phyloP scores from a whole-genome alignment of 2,888 invertebrate species.

The Ophion ellenae region DNA sequence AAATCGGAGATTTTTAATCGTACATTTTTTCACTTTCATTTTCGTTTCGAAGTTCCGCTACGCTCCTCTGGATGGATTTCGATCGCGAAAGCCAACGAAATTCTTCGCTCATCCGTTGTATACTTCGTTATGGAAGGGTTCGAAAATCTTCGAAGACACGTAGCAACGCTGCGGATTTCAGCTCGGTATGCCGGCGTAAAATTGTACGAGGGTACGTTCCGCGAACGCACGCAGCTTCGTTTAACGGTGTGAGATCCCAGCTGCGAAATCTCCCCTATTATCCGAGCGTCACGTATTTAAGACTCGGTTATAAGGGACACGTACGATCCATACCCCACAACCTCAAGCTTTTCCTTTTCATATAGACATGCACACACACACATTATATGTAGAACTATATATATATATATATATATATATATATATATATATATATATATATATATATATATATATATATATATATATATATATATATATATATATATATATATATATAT shows the following conservation, averaged over 20 bases:
- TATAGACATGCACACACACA: neutral
- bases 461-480: neutral
- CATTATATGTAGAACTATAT: too few species aligned
- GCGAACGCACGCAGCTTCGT: constrained; percentile 63
- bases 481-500: constrained; percentile 31
- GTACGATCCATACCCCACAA: constrained; percentile 67
- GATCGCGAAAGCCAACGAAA: constrained; percentile 10
- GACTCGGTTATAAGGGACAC: constrained; percentile 79
- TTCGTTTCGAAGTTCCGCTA: neutral
- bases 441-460: constrained; percentile 30
- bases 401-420: constrained; percentile 28
- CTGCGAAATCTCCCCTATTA: constrained; percentile 76
- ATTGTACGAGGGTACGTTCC: constrained; percentile 27
- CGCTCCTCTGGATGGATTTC: neutral
- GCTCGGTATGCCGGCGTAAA: constrained; percentile 18
- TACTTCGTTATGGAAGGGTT: constrained; percentile 1
- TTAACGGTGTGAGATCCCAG: constrained; percentile 72
- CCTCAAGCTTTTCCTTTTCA: constrained; percentile 38
- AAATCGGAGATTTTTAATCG: neutral
- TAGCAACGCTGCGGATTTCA: constrained; percentile 50
- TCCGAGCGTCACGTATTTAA: constrained; percentile 81
- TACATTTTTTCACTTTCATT: neutral
- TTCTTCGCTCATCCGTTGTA: neutral
- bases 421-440: neutral
- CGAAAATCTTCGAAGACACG: constrained; percentile 52